These are phyloP conservation scores for Cygnus olor DNA, from an alignment of 2,797 vertebrate species.

Conservation along the genomic window DNA sequence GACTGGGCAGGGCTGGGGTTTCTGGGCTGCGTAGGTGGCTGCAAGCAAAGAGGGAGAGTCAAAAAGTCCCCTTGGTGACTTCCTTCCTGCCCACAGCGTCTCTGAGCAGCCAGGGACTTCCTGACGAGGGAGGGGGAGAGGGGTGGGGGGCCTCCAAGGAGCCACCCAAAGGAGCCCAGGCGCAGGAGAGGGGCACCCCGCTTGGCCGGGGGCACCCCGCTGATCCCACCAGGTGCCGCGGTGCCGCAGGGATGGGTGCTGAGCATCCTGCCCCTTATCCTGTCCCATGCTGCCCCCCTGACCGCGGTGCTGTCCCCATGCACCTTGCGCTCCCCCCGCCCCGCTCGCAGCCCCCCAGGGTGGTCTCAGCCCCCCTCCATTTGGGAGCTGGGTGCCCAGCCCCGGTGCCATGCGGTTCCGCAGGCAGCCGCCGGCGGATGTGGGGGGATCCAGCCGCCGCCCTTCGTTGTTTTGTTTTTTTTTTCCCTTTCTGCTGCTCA, in stretches of 20 bases:
- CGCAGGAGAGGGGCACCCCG: not conserved
- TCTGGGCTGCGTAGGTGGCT: not conserved
- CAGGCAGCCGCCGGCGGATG: not conserved
- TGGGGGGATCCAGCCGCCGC: not conserved
- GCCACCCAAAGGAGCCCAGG: not conserved
- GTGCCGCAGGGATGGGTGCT: rapidly evolving
- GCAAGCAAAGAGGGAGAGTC: not conserved
- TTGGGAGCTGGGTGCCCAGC: not conserved
- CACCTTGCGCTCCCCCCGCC: too few relatives aligned
- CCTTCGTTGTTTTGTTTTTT: not conserved
- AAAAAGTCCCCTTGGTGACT: conserved; percentile 27
- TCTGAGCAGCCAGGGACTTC: not conserved
- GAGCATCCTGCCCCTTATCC: not conserved
- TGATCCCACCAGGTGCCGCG: rapidly evolving
- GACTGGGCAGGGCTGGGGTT: not conserved
- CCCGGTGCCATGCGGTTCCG: rapidly evolving
- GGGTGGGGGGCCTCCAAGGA: not conserved
- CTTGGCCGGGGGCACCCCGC: not conserved
- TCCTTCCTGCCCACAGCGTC: conserved; percentile 50
- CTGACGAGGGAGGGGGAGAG: not conserved
- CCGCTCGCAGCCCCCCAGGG: not conserved
- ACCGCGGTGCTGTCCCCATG: not conserved
- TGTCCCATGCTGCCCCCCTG: rapidly evolving
- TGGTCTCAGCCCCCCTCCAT: not conserved
- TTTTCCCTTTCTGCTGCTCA: not conserved